Evolutionary conservation across 2,797 vertebrate genomes (phyloP).

Genomic region (Aplochiton taeniatus): DNA sequence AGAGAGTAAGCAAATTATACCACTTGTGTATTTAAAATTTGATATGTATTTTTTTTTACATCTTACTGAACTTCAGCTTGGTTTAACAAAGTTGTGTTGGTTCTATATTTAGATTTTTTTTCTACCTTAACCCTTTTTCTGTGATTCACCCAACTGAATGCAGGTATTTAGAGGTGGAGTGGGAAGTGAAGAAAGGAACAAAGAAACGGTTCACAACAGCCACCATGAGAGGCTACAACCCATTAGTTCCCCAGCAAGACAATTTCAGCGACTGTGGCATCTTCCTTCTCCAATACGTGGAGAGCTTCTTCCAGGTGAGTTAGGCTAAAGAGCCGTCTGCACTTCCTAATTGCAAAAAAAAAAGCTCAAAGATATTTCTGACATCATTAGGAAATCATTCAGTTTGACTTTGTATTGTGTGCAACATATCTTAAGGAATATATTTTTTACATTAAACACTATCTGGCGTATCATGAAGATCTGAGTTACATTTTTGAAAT

Average conservation of each 20-base stretch:
- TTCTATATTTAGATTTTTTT: too few relatives aligned
- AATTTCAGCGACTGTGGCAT: constrained; percentile 87
- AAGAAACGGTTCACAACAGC: constrained; percentile 83
- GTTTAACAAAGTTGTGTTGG: too few relatives aligned
- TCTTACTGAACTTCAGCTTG: too few relatives aligned
- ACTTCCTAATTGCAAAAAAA: too few relatives aligned
- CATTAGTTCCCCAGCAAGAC: constrained; percentile 85
- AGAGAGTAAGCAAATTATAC: constrained; percentile 77
- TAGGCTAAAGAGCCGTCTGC: background rate
- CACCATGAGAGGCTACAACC: constrained; percentile 82
- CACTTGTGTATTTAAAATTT: too few relatives aligned
- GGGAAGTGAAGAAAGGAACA: constrained; percentile 83
- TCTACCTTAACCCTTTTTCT: too few relatives aligned
- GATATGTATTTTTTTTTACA: too few relatives aligned
- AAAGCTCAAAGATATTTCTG: too few relatives aligned
- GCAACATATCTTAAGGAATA: too few relatives aligned
- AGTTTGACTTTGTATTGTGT: too few relatives aligned
- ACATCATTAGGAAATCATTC: too few relatives aligned
- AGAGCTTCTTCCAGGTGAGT: constrained; percentile 85
- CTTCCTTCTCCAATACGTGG: constrained; percentile 84
- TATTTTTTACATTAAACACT: background rate
- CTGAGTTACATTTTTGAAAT: background rate
- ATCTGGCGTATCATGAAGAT: background rate
- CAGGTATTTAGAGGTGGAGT: constrained; percentile 86
- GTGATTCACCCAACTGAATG: background rate